Base-by-base conservation (phyloP, 2,797 vertebrate species). In the Myotis daubentonii region DNA sequence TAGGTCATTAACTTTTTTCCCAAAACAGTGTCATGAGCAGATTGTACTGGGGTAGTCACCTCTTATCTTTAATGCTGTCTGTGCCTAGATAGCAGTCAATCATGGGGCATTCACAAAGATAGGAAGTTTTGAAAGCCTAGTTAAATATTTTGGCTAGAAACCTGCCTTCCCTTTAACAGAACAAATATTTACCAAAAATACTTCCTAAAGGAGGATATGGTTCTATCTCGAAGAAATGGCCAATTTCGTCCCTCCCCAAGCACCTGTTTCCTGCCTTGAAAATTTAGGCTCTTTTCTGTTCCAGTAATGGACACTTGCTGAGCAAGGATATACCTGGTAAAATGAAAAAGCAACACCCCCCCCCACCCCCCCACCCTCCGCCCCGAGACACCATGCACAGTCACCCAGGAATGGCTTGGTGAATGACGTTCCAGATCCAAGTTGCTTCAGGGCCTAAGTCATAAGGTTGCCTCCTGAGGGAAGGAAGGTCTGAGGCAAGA, bases 91-190 rank as follows among this genome's bases (percentile, higher is more conserved):
- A 33, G 36, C 28, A 25, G 3, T 65, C 85, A 74, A 3, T 85
- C 68, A 57, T 0, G 38, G 82, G 44, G 88, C 30, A 66, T 22
- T 82, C 30, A 49, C 36, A n/a, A 78, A 81, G 41, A 78, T 3
- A 74, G 68, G 84, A 93, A 72, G 66, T 82, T 60, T 72, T 81
- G 66, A 93, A 81, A 66, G n/a, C 68, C 76, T 60, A 55, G 55
- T 62, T 84, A 96, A 95, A 88, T 94, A 91, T 89, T 95, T 94
- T 91, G 84, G 80, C 91, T 81, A 83, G 75, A 92, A 93, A 76
- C 16, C 17, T 84, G 83, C 47, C 82, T 94, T 96, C 94, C 71
- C 71, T 94, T 65, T 96, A 76, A 81, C 23, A 89, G 44, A 44
- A 71, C 17, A 96, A 85, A 75, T 76, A 30, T 76, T 95, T 93